Evolutionary conservation across 2,888 invertebrate genomes (phyloP).

Genomic region (Drosophila demipolita): DNA sequence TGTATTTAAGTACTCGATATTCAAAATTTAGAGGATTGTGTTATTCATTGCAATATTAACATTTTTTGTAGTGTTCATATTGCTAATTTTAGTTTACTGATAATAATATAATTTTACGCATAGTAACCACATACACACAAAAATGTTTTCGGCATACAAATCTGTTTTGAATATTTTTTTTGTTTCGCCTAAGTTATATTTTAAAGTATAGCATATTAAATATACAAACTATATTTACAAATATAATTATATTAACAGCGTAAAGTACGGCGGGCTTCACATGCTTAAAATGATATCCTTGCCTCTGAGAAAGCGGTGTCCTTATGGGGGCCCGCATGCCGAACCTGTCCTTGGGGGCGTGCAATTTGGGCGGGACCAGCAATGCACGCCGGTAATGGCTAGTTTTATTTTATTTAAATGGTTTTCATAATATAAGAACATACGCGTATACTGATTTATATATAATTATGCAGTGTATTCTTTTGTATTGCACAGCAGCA

Average conservation of each 20-base stretch:
- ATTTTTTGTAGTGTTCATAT: slow-evolving; percentile 32
- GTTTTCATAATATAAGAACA: slow-evolving; percentile 20
- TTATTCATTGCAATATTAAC: slow-evolving; percentile 23
- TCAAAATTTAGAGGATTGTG: slow-evolving; percentile 22
- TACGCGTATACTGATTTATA: slow-evolving; percentile 25
- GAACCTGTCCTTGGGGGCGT: not conserved
- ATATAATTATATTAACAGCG: slow-evolving; percentile 34
- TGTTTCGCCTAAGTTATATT: slow-evolving; percentile 55
- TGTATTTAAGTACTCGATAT: slow-evolving; percentile 1
- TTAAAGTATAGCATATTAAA: slow-evolving; percentile 51
- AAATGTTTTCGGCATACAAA: slow-evolving; percentile 51
- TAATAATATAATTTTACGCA: slow-evolving; percentile 51
- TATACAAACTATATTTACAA: slow-evolving; percentile 43
- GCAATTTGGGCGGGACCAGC: not conserved
- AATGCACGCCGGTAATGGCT: slow-evolving; percentile 12
- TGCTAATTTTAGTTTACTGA: slow-evolving; percentile 45
- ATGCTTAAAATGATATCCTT: not conserved
- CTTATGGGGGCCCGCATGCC: not conserved
- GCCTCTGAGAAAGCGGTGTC: not conserved
- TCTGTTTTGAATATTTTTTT: slow-evolving; percentile 51
- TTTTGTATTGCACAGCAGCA: slow-evolving; percentile 47
- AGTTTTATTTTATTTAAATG: slow-evolving; percentile 18
- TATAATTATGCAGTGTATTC: slow-evolving; percentile 57
- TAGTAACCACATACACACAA: slow-evolving; percentile 13
- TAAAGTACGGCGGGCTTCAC: slow-evolving; percentile 10